Conservation (phyloP, 2,797 vertebrate species). For the Urophycis tenuis region DNA sequence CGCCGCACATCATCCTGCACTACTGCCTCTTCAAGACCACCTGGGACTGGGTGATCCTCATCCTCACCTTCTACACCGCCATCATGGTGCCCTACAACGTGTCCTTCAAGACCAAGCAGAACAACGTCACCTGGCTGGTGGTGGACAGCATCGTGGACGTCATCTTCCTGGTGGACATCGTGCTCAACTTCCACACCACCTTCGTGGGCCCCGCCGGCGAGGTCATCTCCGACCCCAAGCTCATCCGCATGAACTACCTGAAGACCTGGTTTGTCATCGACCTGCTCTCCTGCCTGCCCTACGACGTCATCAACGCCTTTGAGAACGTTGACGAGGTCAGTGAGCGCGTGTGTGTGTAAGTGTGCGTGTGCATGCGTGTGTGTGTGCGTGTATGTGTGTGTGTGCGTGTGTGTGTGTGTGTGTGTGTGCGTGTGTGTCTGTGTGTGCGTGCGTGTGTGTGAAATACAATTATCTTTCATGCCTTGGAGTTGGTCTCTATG, state of each 20-base stretch:
- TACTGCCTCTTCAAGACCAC: constrained; percentile 99
- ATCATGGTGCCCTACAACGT: constrained; percentile 99
- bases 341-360: constrained; percentile 23
- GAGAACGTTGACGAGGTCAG: constrained; percentile 99
- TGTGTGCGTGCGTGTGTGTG: no score
- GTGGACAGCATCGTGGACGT: constrained; percentile 98
- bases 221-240: constrained; percentile 97
- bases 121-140: constrained; percentile 97
- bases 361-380: not conserved
- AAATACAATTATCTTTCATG: not conserved
- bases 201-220: constrained; percentile 98
- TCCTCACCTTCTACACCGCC: constrained; percentile 98
- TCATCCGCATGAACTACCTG: constrained; percentile 99
- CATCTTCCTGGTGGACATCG: constrained; percentile 97
- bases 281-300: constrained; percentile 94
- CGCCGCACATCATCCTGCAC: constrained; percentile 97
- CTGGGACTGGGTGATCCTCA: constrained; percentile 99
- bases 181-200: constrained; percentile 97
- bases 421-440: not conserved
- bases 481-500: not conserved
- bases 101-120: constrained; percentile 98
- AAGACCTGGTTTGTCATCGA: constrained; percentile 99
- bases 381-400: not conserved
- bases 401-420: not conserved
- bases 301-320: constrained; percentile 99